phyloP scores from a whole-genome alignment of 2,113 vertebrate genomes.

The Sardina pilchardus region DNA sequence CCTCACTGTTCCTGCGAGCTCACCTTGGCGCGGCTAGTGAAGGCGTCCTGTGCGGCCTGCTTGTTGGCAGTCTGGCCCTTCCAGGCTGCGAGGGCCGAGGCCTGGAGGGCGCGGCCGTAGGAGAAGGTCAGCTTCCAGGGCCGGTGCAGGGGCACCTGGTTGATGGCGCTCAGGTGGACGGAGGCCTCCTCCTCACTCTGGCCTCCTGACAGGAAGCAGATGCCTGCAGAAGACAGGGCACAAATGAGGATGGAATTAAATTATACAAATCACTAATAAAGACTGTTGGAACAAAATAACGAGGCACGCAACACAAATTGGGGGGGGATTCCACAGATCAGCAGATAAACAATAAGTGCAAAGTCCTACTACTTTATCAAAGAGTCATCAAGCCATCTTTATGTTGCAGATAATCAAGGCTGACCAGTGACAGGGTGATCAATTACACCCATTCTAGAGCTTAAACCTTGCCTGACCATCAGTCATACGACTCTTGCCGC shows the following conservation, averaged over 20 bases:
- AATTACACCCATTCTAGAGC: background rate
- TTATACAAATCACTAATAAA: too few relatives aligned
- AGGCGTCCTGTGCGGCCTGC: conserved; percentile 84
- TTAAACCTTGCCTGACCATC: background rate
- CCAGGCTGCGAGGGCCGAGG: conserved; percentile 90
- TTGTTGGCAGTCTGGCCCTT: conserved; percentile 84
- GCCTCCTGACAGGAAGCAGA: conserved; percentile 96
- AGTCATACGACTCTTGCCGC: too few relatives aligned
- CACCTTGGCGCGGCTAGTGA: conserved; percentile 86
- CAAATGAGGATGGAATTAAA: background rate
- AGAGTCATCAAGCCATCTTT: too few relatives aligned
- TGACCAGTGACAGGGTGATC: background rate
- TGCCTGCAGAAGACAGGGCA: conserved; percentile 72
- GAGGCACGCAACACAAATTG: too few relatives aligned
- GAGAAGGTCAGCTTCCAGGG: conserved; percentile 97
- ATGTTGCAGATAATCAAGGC: too few relatives aligned
- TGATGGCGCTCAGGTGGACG: conserved; percentile 91
- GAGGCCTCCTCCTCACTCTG: conserved; percentile 98
- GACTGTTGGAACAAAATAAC: too few relatives aligned
- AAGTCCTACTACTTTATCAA: too few relatives aligned
- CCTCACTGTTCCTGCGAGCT: background rate
- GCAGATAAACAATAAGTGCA: background rate
- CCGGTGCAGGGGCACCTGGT: conserved; percentile 81
- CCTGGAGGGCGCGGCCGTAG: conserved; percentile 91
- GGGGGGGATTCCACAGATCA: background rate